Percentiles rank a stretch among this genome's conserved stretches.
These are phyloP conservation scores for Grammomys dolichurus DNA, from an alignment of 2,113 vertebrate genomes.

Conservation along the genomic window DNA sequence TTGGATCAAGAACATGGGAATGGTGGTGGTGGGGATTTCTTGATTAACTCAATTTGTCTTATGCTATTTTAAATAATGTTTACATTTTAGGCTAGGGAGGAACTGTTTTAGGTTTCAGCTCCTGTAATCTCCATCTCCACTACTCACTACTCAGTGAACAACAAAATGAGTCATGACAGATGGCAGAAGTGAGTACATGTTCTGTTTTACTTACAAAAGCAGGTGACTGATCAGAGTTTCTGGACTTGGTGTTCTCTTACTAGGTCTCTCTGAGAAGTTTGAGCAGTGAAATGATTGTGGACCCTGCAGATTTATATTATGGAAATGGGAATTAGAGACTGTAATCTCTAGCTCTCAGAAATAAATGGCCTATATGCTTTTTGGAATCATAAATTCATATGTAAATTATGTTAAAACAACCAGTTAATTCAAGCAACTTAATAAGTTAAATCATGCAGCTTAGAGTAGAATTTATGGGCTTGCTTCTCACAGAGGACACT, in stretches of 20 bases:
- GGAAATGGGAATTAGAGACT: not conserved
- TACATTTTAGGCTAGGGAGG: not conserved
- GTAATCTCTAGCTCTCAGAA: constrained; percentile 8
- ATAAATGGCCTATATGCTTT: not conserved
- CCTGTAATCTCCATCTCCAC: not conserved
- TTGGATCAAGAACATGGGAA: not conserved
- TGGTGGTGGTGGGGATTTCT: not conserved
- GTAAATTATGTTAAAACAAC: constrained; percentile 31
- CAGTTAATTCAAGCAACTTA: constrained; percentile 24
- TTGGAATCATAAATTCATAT: not conserved
- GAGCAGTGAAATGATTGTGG: not conserved
- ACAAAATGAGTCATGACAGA: not conserved
- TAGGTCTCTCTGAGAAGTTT: not conserved
- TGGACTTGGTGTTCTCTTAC: not conserved
- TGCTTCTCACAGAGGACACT: constrained; percentile 23
- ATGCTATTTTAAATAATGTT: not conserved
- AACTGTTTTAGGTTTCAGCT: not conserved
- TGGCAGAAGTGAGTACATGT: not conserved
- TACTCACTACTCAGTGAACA: not conserved
- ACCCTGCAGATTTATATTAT: not conserved
- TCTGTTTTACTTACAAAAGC: constrained; percentile 6
- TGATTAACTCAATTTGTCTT: not conserved
- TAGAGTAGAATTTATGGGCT: not conserved
- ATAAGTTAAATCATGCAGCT: not conserved
- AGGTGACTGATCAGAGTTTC: not conserved